Base-by-base conservation (phyloP, 2,797 vertebrate genomes). In the Phrynocephalus vlangalii region DNA sequence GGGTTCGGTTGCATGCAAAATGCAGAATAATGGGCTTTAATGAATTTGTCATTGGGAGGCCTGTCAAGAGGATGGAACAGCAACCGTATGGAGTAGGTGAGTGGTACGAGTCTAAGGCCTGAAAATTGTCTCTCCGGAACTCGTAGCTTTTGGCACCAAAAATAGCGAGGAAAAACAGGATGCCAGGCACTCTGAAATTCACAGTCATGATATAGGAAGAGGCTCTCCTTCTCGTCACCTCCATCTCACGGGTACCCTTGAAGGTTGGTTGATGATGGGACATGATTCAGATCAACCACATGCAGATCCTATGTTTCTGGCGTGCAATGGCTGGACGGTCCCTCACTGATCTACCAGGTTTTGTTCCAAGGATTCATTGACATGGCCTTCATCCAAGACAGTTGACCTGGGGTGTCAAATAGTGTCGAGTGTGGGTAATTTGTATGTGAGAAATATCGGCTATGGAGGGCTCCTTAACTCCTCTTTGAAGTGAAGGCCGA, bases 311-410 rank as follows among this genome's bases (percentile, higher is more conserved):
- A 83, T 8, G 52, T 56, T 56, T 11, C 13, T 56, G 52, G 9
- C 13, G 10, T 56, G 52, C 88, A 89, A 87, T 76, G 63, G 88
- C 52, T 88, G 90, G 77, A 91, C 82, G 84, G 48, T 87, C 90
- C 84, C 86, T 70, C 9, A 3, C 28, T 9, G 1, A 70, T 70
- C 7, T n/a, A 9, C 7, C 28, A 11, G 28, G n/a, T 70, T 28
- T 7, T n/a, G 60, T 63, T 63, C 20, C 13, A 63, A 63, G 60
- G 18, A 5, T 63, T 63, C 20, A 18, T 63, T 5, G 13, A 63
- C 13, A 5, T 63, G 60, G 60, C 60, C 60, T 18, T 15, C 18
- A 20, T 63, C 5, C 13, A 15, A 63, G 16, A 63, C 13, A 3
- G 18, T 18, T 18, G 60, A 63, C 60, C 60, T 63, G 3, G 60